Evolutionary conservation across 1,140 invertebrate genomes (phyloP), one percentile per base, ranked within the genome.

Genomic region (Protaetia brevitarsis): DNA sequence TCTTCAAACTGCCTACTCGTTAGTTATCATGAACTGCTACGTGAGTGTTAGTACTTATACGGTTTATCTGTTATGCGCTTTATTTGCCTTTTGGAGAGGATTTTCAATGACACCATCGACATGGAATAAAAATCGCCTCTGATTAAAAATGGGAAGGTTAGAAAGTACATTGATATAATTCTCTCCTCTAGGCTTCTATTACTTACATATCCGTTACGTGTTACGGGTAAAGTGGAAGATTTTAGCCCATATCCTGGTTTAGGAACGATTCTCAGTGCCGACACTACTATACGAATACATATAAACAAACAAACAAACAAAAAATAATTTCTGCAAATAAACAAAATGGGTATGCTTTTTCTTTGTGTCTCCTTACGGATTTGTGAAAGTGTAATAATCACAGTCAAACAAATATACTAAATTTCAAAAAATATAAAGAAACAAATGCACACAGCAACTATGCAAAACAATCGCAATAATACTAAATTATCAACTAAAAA

Each of bases 181-280:
- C 10, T 37, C 51, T 23, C 26, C 26, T 51, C 11, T 23, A 51
- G 57, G 29, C 30, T 16, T 29, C 16, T 29, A 37, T 30, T 78
- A 77, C 76, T 77, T 74, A 77, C 77, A 66, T 82, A 83, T 71
- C 81, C 82, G 69, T 83, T 83, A 74, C 81, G 77, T 68, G 84
- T 59, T 51, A 31, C 84, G 69, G 89, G 89, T 79, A 91, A 84
- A 66, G 89, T 91, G 68, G 86, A 85, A 69, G 87, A 86, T 81
- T 88, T 89, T 76, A 89, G 84, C 76, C 87, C 88, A 79, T 89
- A 90, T 75, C 88, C 89, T 72, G 89, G 88, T 77, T 88, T 88
- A 71, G 89, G 87, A 72, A 85, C 84, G 77, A 81, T 81, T 77
- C 80, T 82, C 79, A 77, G 81, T 76, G 79, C 77, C 60, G 82